Percentiles rank a stretch among this genome's conserved stretches.
phyloP scores from a whole-genome alignment of 1,140 invertebrate genomes.

The Macrobrachium nipponense region DNA sequence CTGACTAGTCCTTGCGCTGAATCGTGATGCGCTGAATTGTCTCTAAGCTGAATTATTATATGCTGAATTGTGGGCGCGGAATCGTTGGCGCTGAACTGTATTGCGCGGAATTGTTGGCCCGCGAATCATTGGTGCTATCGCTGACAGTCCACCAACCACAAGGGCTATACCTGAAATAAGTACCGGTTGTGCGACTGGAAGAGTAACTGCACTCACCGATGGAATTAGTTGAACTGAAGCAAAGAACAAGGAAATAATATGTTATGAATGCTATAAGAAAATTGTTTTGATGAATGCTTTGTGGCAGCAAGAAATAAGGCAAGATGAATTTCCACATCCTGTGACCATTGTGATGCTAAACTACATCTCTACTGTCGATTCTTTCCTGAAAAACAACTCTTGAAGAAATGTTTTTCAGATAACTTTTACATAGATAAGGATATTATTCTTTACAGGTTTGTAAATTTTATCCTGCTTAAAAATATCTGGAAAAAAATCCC shows the following conservation, averaged over 20 bases:
- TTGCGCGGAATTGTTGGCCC: too few relatives aligned
- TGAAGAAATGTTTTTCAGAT: neutral
- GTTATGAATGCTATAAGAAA: slow-evolving; percentile 33
- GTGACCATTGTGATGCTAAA: slow-evolving; percentile 23
- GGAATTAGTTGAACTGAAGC: slow-evolving; percentile 13
- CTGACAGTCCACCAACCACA: neutral
- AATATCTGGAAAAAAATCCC: too few relatives aligned
- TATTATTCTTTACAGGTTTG: neutral
- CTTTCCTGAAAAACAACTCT: slow-evolving; percentile 18
- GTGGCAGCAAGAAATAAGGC: slow-evolving; percentile 32
- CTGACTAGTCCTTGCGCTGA: too few relatives aligned
- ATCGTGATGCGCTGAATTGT: too few relatives aligned
- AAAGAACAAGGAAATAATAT: slow-evolving; percentile 28
- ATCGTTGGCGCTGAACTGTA: too few relatives aligned
- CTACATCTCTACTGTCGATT: slow-evolving; percentile 14
- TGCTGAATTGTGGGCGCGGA: too few relatives aligned
- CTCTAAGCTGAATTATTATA: too few relatives aligned
- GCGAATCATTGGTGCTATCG: neutral
- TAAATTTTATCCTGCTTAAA: too few relatives aligned
- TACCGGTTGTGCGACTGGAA: slow-evolving; percentile 7
- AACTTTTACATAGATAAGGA: neutral
- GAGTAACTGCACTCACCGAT: slow-evolving; percentile 9
- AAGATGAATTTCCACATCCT: slow-evolving; percentile 33
- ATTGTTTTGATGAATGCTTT: neutral
- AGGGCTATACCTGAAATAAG: neutral